Percentiles rank a stretch among this genome's conserved stretches.
Conservation (phyloP, 2,888 invertebrate species). For the Periphyllus acericola region DNA sequence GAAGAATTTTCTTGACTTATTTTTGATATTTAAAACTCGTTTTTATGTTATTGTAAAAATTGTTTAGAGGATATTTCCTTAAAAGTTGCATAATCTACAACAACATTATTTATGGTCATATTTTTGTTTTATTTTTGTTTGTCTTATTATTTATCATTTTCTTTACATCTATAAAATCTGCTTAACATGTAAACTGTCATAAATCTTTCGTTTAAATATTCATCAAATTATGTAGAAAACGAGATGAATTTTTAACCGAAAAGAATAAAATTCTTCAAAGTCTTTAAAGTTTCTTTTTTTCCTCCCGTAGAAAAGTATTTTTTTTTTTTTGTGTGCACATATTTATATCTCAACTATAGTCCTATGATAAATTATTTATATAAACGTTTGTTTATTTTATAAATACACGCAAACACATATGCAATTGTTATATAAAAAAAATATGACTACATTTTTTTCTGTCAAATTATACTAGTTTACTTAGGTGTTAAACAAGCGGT, state of each 20-base stretch:
- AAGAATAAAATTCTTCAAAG: background rate
- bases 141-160: background rate
- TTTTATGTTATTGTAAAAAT: no score
- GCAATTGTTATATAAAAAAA: background rate
- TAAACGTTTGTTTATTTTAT: no score
- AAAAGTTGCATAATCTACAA: no score
- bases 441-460: background rate
- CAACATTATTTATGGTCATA: no score
- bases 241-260: background rate
- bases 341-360: background rate
- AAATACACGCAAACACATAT: no score
- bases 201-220: conserved; percentile 2
- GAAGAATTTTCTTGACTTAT: no score
- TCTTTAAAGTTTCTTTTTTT: background rate
- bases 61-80: no score
- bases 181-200: background rate
- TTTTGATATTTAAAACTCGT: no score
- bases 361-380: no score
- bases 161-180: background rate
- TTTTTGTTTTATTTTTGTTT: background rate
- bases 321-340: background rate
- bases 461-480: no score
- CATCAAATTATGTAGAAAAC: background rate
- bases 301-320: background rate
- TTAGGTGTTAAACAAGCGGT: no score